These are phyloP conservation scores for Sebastes matsubarae DNA, from an alignment of 2,797 vertebrate species.

Conservation along the genomic window DNA sequence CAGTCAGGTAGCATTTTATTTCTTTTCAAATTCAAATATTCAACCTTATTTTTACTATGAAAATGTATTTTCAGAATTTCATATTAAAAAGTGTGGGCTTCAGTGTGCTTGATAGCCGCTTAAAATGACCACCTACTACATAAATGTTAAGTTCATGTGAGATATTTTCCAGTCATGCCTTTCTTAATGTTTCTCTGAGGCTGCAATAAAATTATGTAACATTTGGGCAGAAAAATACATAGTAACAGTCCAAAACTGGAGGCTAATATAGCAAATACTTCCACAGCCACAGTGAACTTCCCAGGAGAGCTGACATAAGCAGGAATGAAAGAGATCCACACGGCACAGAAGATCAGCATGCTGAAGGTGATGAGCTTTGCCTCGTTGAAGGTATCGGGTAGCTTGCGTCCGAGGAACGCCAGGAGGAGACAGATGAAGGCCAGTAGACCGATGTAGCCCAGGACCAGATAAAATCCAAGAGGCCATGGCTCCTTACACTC, in stretches of 20 bases:
- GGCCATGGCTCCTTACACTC: constrained; percentile 82
- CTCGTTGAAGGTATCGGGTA: constrained; percentile 83
- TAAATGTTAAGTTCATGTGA: neutral
- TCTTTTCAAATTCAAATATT: neutral
- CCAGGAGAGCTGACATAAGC: constrained; percentile 81
- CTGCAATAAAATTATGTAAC: constrained; percentile 79
- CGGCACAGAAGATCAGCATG: constrained; percentile 83
- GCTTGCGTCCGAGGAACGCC: constrained; percentile 80
- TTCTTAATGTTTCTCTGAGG: constrained; percentile 81
- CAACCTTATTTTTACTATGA: neutral
- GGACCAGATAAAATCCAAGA: constrained; percentile 79
- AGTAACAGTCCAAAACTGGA: constrained; percentile 82
- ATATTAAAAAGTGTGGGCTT: neutral
- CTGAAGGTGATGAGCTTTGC: constrained; percentile 84
- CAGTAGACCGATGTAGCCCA: constrained; percentile 83
- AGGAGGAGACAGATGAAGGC: constrained; percentile 79
- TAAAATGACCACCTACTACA: neutral
- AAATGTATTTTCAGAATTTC: neutral
- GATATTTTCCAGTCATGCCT: constrained; percentile 65
- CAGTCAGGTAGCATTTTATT: neutral
- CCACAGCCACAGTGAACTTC: constrained; percentile 82
- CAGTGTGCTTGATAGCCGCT: neutral
- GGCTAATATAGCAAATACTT: constrained; percentile 83
- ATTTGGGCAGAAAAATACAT: constrained; percentile 83
- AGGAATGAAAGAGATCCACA: constrained; percentile 84